These are phyloP conservation scores for Dasypus novemcinctus DNA, from an alignment of 2,113 vertebrate genomes.

Conservation along the genomic window DNA sequence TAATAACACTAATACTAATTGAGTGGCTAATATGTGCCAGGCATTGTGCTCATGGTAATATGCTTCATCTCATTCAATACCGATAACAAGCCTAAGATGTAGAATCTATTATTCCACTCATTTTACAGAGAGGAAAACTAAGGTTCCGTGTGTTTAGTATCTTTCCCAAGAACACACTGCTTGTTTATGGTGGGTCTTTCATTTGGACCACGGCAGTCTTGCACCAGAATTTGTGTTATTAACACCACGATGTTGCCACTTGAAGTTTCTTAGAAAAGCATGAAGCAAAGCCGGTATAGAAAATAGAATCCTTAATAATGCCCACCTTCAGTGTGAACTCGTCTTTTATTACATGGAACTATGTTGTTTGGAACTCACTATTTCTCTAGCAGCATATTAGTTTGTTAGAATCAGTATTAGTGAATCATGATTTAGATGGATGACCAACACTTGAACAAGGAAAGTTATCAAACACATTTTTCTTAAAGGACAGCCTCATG, in stretches of 20 bases:
- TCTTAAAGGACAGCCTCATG: not conserved
- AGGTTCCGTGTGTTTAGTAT: not conserved
- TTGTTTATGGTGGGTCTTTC: not conserved
- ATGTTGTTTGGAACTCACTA: not conserved
- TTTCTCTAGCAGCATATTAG: not conserved
- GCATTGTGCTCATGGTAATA: not conserved
- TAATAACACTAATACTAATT: not conserved
- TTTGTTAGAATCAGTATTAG: not conserved
- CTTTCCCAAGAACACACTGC: not conserved
- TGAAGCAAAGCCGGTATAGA: not conserved
- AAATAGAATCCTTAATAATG: not conserved
- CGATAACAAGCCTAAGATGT: not conserved
- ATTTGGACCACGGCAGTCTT: not conserved
- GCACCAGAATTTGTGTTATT: not conserved
- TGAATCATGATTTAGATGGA: not conserved
- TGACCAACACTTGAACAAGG: not conserved
- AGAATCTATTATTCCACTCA: not conserved
- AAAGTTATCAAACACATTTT: not conserved
- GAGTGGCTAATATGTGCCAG: not conserved
- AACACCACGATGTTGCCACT: not conserved
- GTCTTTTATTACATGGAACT: not conserved
- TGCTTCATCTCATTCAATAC: not conserved
- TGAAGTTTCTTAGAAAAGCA: not conserved
- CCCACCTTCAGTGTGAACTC: not conserved
- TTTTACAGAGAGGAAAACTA: not conserved